Evolutionary conservation across 2,888 invertebrate genomes (phyloP), one percentile per base, ranked within the genome.

Genomic region (Chaetogeoica ovagalla): DNA sequence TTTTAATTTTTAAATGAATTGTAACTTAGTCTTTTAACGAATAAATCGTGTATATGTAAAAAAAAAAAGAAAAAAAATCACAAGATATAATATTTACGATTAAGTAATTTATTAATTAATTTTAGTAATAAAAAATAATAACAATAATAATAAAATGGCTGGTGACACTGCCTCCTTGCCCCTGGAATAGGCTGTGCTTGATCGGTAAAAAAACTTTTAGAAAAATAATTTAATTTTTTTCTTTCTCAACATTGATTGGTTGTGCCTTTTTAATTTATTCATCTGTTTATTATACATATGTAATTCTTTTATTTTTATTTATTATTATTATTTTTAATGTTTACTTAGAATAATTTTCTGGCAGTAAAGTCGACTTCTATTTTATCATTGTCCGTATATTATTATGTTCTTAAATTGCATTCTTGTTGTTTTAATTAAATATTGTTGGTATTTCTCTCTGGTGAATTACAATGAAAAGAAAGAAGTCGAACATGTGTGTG

Each of bases 131-230:
- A 55, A 65, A 70, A 43, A 43, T 43, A 43, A 48, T 48, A 48
- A 48, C 6, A 43, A 43, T 48, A 48, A 48, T 13, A 48, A 48
- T 13, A 48, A 48, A 62, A 77, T 23, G 71, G 71, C 79, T 79
- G 79, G 79, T 79, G 71, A 79, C 79, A 79, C 79, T 79, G 79
- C 79, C 79, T 70, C 70, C 71, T 79, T 71, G 71, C 63, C 79
- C 68, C 57, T 62, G 71, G 63, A 79, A 79, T 48, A 79, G 79
- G 79, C 79, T 79, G 71, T 79, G 79, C 71, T 79, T 70, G 71
- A 63, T 79, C 9, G 59, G 68, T 77, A 79, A 62, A 68, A 19
- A 23, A 75, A 37, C 57, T 62, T 62, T 79, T 79, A 71, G 43
- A 79, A n/a, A 63, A 48, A 79, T 77, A 70, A 70, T 79, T 37